phyloP scores from a whole-genome alignment of 2,888 invertebrate genomes.

The Thereva nobilitata region DNA sequence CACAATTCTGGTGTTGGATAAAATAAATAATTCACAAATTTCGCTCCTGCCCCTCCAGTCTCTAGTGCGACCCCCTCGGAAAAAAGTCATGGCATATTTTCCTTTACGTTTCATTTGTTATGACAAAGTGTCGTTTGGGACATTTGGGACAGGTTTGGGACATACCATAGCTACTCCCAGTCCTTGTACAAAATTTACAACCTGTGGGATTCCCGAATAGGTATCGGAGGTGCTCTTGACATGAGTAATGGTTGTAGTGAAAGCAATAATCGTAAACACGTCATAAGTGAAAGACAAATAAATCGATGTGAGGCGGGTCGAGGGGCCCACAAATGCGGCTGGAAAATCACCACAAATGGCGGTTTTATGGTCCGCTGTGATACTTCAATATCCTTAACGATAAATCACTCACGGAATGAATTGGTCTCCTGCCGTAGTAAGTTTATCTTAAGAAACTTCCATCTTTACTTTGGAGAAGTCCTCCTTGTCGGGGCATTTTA shows the following conservation, averaged over 20 bases:
- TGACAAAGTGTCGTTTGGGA: conserved; percentile 13
- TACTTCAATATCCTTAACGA: conserved; percentile 29
- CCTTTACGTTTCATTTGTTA: conserved; percentile 20
- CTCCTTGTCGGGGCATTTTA: no score
- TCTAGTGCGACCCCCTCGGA: no score
- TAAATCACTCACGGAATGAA: conserved; percentile 25
- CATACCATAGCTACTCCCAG: conserved; percentile 17
- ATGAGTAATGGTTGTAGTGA: conserved; percentile 27
- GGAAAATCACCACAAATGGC: conserved; percentile 25
- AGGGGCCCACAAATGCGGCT: conserved; percentile 23
- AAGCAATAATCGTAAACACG: conserved; percentile 31
- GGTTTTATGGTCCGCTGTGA: conserved; percentile 23
- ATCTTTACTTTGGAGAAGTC: no score
- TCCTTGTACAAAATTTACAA: conserved; percentile 29
- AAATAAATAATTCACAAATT: no score
- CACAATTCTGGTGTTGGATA: no score
- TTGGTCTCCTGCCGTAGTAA: conserved; percentile 2
- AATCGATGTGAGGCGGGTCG: conserved; percentile 12
- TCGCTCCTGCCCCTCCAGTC: no score
- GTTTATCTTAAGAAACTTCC: no score
- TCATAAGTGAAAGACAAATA: conserved; percentile 29
- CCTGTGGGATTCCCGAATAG: conserved; percentile 20
- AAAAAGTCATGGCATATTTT: background rate
- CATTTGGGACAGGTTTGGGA: background rate
- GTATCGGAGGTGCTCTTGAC: conserved; percentile 27